Percentiles rank a stretch among this genome's conserved stretches.
Conservation (phyloP, 2,113 vertebrate species). For the Nyctereutes procyonoides region DNA sequence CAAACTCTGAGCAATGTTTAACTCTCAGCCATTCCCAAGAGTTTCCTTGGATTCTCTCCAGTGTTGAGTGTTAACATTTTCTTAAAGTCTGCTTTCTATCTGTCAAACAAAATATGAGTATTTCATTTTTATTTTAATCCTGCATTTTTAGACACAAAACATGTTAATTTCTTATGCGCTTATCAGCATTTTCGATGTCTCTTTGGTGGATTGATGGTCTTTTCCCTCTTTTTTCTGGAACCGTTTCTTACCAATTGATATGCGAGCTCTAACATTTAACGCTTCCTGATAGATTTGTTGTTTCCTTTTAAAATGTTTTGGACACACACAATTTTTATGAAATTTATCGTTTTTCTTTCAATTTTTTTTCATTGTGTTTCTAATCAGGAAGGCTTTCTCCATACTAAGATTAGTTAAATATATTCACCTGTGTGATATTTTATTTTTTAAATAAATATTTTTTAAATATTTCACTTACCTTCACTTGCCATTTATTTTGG, state of each 20-base stretch:
- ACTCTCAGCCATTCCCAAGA: not conserved
- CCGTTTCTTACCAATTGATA: not conserved
- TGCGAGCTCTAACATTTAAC: not conserved
- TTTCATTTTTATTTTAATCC: slow-evolving; percentile 23
- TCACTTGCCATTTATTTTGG: not conserved
- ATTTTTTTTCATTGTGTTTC: not conserved
- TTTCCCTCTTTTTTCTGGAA: not conserved
- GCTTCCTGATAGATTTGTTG: not conserved
- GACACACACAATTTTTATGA: not conserved
- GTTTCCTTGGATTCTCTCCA: not conserved
- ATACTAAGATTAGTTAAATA: not conserved
- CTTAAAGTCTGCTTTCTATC: not conserved
- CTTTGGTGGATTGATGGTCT: not conserved
- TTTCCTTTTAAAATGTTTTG: not conserved
- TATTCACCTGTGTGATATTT: not conserved
- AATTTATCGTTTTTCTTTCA: slow-evolving; percentile 19
- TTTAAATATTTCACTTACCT: not conserved
- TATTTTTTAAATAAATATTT: not conserved
- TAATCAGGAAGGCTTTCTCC: not conserved
- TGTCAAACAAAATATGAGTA: not conserved
- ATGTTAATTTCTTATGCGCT: not conserved
- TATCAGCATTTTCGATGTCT: slow-evolving; percentile 1
- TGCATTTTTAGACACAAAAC: slow-evolving; percentile 7
- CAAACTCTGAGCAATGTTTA: not conserved
- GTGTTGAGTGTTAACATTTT: not conserved